Percentiles rank a stretch among this genome's conserved stretches.
phyloP scores from a whole-genome alignment of 1,140 invertebrate genomes.

The Neodiprion lecontei region DNA sequence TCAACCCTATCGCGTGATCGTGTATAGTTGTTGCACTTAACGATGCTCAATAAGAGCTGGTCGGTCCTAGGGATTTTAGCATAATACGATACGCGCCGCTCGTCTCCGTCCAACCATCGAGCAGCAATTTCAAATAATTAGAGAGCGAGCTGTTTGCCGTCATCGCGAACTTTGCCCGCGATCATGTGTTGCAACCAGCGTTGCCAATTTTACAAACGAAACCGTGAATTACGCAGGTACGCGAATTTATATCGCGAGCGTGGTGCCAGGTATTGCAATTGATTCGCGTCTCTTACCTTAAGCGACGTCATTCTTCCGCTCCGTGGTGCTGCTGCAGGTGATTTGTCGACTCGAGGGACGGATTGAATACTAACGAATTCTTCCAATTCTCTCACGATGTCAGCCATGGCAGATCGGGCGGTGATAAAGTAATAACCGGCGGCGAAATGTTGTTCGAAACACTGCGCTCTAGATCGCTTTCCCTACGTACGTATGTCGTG shows the following conservation, averaged over 20 bases:
- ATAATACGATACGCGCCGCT: background rate
- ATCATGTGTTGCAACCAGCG: slow-evolving; percentile 17
- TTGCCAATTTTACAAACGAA: slow-evolving; percentile 35
- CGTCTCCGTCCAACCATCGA: too few relatives aligned
- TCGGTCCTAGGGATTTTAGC: too few relatives aligned
- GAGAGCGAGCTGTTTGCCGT: background rate
- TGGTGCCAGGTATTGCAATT: slow-evolving; percentile 11
- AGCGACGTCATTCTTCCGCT: slow-evolving; percentile 27
- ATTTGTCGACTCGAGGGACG: too few relatives aligned
- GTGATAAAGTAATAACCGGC: too few relatives aligned
- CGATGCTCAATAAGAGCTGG: too few relatives aligned
- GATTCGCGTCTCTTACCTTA: slow-evolving; percentile 33
- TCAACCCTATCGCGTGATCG: too few relatives aligned
- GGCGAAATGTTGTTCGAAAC: too few relatives aligned
- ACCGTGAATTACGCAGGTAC: background rate
- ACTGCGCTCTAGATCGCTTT: too few relatives aligned
- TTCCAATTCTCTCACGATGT: background rate
- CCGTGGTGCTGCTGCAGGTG: slow-evolving; percentile 19
- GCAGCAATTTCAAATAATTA: background rate
- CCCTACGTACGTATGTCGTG: too few relatives aligned
- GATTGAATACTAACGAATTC: background rate
- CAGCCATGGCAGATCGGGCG: too few relatives aligned
- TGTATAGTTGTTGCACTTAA: too few relatives aligned
- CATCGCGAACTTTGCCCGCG: slow-evolving; percentile 30
- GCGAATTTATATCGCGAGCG: background rate